Percentiles rank a stretch among this genome's conserved stretches.
Conservation (phyloP, 2,113 vertebrate genomes). For the Catagonus wagneri region DNA sequence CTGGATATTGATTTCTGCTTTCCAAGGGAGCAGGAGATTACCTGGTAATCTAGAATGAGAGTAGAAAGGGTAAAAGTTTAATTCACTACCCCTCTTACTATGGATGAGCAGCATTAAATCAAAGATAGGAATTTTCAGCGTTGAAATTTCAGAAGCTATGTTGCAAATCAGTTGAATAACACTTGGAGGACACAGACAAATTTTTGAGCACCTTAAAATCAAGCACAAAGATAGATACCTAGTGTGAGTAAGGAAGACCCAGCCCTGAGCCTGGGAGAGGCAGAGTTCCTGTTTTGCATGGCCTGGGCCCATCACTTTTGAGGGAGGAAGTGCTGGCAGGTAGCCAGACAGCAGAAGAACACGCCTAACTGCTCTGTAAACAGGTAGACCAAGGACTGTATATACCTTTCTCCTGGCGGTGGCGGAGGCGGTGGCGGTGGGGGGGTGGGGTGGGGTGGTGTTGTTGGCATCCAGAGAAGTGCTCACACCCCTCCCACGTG, state of each 20-base stretch:
- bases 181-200: neutral
- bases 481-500: conserved; percentile 7
- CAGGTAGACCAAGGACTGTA: conserved; percentile 39
- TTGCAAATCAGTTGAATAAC: neutral
- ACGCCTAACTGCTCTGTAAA: neutral
- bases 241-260: neutral
- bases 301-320: neutral
- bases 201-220: neutral
- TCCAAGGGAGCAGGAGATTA: neutral
- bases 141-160: neutral
- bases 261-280: neutral
- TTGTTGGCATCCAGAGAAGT: neutral
- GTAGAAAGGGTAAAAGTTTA: neutral
- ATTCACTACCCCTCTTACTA: neutral
- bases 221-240: neutral
- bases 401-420: neutral
- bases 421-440: too few relatives aligned
- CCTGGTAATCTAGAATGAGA: neutral
- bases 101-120: neutral
- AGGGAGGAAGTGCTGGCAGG: neutral
- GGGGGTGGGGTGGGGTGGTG: neutral
- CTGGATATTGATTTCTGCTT: conserved; percentile 27
- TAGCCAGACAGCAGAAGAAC: neutral
- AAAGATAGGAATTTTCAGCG: neutral
- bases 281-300: neutral